Conservation (phyloP, 2,888 invertebrate species). For the Epiblema foenella region DNA sequence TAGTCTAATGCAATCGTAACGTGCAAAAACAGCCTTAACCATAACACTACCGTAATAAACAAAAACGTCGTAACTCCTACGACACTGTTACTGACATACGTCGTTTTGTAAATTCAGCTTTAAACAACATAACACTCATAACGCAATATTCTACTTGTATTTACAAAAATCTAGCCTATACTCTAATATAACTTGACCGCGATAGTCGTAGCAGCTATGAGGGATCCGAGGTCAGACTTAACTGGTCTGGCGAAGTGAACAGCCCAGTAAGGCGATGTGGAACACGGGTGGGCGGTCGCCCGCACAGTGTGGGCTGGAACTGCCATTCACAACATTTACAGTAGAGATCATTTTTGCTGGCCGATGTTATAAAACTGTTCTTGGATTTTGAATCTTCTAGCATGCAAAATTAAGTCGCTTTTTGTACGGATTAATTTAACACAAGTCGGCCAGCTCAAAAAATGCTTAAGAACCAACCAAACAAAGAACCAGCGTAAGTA, state of each 20-base stretch:
- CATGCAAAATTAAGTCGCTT: no score
- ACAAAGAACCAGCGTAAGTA: neutral
- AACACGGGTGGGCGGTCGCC: slow-evolving; percentile 66
- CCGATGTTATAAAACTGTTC: no score
- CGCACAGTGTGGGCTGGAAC: slow-evolving; percentile 55
- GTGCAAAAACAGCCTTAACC: slow-evolving; percentile 37
- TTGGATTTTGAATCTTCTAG: no score
- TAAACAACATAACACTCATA: neutral
- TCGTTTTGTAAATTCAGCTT: neutral
- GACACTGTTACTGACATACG: neutral
- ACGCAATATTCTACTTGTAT: neutral
- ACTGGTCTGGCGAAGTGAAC: slow-evolving; percentile 45
- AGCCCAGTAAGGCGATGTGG: slow-evolving; percentile 63
- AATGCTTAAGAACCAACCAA: neutral
- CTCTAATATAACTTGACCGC: neutral
- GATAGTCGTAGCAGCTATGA: neutral
- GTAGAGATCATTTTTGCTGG: no score
- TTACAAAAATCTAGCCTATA: neutral
- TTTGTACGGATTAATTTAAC: no score
- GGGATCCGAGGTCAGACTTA: neutral
- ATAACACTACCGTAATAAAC: slow-evolving; percentile 19
- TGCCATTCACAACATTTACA: slow-evolving; percentile 2
- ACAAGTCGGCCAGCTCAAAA: no score
- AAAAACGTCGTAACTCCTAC: neutral
- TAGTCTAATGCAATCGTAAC: slow-evolving; percentile 7